phyloP scores from a whole-genome alignment of 2,797 vertebrate genomes.

The Karalla daura region DNA sequence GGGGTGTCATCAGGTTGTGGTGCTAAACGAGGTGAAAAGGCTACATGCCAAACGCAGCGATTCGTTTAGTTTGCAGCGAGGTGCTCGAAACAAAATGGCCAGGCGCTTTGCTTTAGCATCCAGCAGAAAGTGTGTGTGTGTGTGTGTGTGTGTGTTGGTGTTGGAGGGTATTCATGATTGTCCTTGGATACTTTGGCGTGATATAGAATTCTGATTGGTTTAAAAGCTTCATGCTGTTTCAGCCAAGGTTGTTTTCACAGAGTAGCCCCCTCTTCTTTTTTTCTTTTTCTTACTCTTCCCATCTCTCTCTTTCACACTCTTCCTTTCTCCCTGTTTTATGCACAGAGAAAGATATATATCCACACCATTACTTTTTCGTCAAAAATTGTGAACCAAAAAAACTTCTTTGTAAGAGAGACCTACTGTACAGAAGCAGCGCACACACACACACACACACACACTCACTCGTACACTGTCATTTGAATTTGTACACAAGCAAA shows the following conservation, averaged over 20 bases:
- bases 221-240: conserved; percentile 69
- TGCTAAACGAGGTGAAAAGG: conserved; percentile 66
- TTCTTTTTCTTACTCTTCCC: conserved; percentile 3
- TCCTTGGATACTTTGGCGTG: conserved; percentile 63
- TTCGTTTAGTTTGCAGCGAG: conserved; percentile 51
- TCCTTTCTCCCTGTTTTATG: neutral
- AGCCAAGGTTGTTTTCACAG: conserved; percentile 67
- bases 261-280: conserved; percentile 28
- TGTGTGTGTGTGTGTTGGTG: conserved; percentile 5
- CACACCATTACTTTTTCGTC: conserved; percentile 24
- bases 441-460: neutral
- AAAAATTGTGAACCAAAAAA: conserved; percentile 25
- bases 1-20: conserved; percentile 57
- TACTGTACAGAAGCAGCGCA: conserved; percentile 15
- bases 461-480: conserved; percentile 13
- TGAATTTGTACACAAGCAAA: conserved; percentile 54
- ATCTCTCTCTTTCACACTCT: neutral
- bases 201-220: conserved; percentile 68
- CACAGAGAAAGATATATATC: conserved; percentile 18
- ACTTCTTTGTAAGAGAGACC: conserved; percentile 44
- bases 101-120: neutral
- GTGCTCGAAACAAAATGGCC: conserved; percentile 20
- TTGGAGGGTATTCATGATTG: conserved; percentile 50
- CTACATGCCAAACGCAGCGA: conserved; percentile 62
- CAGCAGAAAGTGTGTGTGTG: neutral